These are phyloP conservation scores for Pollenia labialis DNA, from an alignment of 2,888 invertebrate species.

Conservation along the genomic window DNA sequence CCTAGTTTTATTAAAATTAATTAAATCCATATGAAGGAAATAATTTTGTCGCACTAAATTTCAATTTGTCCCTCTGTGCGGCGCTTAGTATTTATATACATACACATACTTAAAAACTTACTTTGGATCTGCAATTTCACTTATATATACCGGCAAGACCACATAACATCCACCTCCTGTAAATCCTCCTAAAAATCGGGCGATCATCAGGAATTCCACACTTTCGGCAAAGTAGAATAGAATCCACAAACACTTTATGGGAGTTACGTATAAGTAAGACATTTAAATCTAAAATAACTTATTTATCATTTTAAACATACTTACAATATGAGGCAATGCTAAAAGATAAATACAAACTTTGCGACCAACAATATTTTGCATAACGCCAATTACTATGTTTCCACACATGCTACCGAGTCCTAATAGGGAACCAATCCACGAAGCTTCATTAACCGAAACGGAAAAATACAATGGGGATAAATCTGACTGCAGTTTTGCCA, in stretches of 20 bases:
- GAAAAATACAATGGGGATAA: constrained; percentile 77
- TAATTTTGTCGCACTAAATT: too few species aligned
- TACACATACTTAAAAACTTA: constrained; percentile 68
- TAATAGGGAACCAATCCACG: constrained; percentile 81
- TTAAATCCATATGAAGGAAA: too few species aligned
- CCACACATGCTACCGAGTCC: constrained; percentile 80
- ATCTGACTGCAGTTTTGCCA: constrained; percentile 77
- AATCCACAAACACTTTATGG: constrained; percentile 79
- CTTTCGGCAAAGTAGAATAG: constrained; percentile 78
- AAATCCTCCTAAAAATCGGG: constrained; percentile 80
- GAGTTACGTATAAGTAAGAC: constrained; percentile 14
- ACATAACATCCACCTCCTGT: constrained; percentile 81
- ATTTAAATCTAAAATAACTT: neutral
- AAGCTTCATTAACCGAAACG: constrained; percentile 77
- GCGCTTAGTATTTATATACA: too few species aligned
- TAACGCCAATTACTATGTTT: constrained; percentile 78
- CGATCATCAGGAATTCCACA: constrained; percentile 79
- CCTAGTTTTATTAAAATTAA: too few species aligned
- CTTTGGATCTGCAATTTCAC: constrained; percentile 81
- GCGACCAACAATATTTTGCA: constrained; percentile 79
- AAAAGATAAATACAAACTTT: constrained; percentile 79
- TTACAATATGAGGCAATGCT: constrained; percentile 80
- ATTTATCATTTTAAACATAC: constrained; percentile 32
- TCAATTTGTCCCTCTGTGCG: too few species aligned
- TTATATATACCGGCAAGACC: constrained; percentile 80